These are phyloP conservation scores for Sebastiscus albofasciatus DNA, from an alignment of 2,797 vertebrate genomes.

Conservation along the genomic window DNA sequence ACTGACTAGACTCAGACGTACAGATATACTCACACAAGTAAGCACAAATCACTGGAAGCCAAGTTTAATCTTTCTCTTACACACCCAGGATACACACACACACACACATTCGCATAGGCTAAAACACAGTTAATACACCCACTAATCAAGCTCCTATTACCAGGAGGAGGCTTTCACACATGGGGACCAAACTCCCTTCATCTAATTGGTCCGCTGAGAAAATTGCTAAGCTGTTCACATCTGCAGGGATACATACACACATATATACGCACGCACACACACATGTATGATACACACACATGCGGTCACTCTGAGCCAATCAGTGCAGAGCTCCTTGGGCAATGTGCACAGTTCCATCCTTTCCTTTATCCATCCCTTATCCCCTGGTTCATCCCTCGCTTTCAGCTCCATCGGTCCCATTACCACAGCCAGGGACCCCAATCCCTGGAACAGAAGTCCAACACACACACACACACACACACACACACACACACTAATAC, in stretches of 20 bases:
- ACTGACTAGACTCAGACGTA: constrained; percentile 23
- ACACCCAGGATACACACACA: not conserved
- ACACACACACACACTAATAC: constrained; percentile 2
- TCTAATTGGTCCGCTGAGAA: constrained; percentile 84
- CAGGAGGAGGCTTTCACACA: constrained; percentile 68
- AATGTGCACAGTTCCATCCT: constrained; percentile 72
- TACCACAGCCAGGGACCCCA: constrained; percentile 73
- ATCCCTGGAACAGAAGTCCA: constrained; percentile 59
- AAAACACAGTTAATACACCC: constrained; percentile 58
- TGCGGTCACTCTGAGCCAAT: constrained; percentile 72
- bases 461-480: constrained; percentile 21
- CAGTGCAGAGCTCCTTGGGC: constrained; percentile 66
- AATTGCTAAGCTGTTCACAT: constrained; percentile 77
- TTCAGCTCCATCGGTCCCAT: constrained; percentile 82
- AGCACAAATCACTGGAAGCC: constrained; percentile 20
- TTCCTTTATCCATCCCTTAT: constrained; percentile 75
- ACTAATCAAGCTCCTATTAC: constrained; percentile 73
- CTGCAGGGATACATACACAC: constrained; percentile 53
- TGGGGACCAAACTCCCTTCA: constrained; percentile 73
- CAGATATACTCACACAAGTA: constrained; percentile 32
- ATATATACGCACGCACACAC: constrained; percentile 21
- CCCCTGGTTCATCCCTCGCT: constrained; percentile 76
- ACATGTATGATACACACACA: not conserved
- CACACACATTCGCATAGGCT: constrained; percentile 13
- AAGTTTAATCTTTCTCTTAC: constrained; percentile 44